Evolutionary conservation across 2,113 vertebrate species (phyloP).

Genomic region (Amazona guildingii): DNA sequence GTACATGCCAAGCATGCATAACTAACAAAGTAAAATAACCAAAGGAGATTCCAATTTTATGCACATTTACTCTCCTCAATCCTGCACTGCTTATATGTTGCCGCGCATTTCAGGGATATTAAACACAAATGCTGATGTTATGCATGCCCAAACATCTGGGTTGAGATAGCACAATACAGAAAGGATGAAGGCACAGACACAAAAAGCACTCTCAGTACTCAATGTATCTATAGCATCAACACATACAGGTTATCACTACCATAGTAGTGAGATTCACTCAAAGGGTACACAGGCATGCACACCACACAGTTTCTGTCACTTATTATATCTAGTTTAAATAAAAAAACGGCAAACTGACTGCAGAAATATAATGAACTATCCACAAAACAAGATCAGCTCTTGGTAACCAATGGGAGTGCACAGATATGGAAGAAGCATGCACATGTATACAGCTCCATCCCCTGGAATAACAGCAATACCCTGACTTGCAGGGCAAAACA

Average conservation of each 20-base stretch:
- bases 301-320: background rate
- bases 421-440: background rate
- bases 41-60: conserved; percentile 36
- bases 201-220: background rate
- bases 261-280: background rate
- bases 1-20: conserved; percentile 16
- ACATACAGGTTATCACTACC: background rate
- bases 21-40: conserved; percentile 41
- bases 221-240: background rate
- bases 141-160: background rate
- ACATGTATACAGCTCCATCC: background rate
- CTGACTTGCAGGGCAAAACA: conserved; percentile 24
- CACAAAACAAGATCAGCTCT: background rate
- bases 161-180: background rate
- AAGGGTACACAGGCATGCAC: background rate
- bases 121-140: conserved; percentile 7
- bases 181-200: background rate
- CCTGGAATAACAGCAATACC: background rate
- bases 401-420: background rate
- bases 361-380: conserved; percentile 24
- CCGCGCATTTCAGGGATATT: conserved; percentile 18
- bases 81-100: background rate
- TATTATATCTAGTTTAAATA: background rate
- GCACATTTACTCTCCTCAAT: conserved; percentile 21
- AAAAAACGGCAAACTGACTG: background rate